phyloP scores from a whole-genome alignment of 2,888 invertebrate species.

The Protophormia terraenovae region DNA sequence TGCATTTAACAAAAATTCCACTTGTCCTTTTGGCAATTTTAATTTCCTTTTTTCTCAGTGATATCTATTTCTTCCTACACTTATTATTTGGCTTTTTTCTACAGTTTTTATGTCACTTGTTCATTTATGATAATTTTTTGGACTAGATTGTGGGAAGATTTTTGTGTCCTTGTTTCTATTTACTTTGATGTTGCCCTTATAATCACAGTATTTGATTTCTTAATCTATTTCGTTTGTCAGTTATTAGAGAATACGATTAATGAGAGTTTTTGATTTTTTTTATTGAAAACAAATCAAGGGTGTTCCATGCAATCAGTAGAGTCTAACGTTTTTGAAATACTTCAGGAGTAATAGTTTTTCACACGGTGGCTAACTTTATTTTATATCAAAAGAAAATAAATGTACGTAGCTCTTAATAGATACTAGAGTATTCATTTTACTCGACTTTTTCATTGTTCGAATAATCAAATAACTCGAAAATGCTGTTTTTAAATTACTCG shows the following conservation, averaged over 20 bases:
- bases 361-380: not conserved
- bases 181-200: slow-evolving; percentile 47
- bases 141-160: slow-evolving; percentile 51
- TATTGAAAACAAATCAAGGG: not conserved
- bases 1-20: slow-evolving; percentile 8
- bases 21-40: slow-evolving; percentile 54
- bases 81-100: not conserved
- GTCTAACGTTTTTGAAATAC: not conserved
- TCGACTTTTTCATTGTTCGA: too few species aligned
- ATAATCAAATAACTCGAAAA: too few species aligned
- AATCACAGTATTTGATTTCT: slow-evolving; percentile 52
- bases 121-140: not conserved
- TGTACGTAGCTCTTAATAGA: too few species aligned
- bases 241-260: not conserved
- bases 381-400: too few species aligned
- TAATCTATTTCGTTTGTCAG: slow-evolving; percentile 18
- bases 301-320: not conserved
- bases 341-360: not conserved
- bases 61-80: slow-evolving; percentile 33
- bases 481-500: too few species aligned
- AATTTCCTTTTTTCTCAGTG: slow-evolving; percentile 48
- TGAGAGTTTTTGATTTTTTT: slow-evolving; percentile 7
- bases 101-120: slow-evolving; percentile 35
- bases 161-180: not conserved
- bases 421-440: too few species aligned